phyloP scores from a whole-genome alignment of 2,888 invertebrate genomes.

The Dugesia japonica region DNA sequence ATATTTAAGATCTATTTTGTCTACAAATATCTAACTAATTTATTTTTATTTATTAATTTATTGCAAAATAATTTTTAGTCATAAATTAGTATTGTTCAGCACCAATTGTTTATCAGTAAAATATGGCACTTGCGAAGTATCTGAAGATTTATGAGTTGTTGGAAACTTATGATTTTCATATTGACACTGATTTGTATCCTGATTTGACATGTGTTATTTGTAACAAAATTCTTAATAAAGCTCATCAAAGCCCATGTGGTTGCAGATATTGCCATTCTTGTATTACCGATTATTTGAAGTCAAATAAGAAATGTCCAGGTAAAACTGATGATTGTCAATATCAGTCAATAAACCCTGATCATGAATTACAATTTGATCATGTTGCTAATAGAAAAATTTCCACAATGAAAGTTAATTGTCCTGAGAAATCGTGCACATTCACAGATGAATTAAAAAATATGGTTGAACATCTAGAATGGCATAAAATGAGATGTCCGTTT shows the following conservation, averaged over 20 bases:
- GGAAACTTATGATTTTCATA: neutral
- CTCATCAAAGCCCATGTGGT: neutral
- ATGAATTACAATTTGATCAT: neutral
- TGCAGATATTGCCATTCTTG: neutral
- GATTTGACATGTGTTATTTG: neutral
- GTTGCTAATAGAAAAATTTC: neutral
- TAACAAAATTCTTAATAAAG: neutral
- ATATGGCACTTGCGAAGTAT: neutral
- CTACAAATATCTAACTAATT: no score
- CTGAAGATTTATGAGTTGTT: neutral
- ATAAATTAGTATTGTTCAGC: no score
- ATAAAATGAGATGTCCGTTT: neutral
- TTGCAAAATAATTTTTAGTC: no score
- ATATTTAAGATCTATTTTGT: no score
- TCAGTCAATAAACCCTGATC: neutral
- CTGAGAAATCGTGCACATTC: neutral
- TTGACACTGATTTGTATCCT: neutral
- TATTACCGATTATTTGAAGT: neutral
- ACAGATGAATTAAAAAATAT: neutral
- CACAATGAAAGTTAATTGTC: neutral
- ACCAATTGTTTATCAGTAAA: no score
- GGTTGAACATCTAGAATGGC: neutral
- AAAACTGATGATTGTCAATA: neutral
- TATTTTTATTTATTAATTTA: no score
- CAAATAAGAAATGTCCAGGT: neutral